Percentiles rank a stretch among this genome's conserved stretches.
phyloP scores from a whole-genome alignment of 2,888 invertebrate species.

The Neuroscelio doddi region DNA sequence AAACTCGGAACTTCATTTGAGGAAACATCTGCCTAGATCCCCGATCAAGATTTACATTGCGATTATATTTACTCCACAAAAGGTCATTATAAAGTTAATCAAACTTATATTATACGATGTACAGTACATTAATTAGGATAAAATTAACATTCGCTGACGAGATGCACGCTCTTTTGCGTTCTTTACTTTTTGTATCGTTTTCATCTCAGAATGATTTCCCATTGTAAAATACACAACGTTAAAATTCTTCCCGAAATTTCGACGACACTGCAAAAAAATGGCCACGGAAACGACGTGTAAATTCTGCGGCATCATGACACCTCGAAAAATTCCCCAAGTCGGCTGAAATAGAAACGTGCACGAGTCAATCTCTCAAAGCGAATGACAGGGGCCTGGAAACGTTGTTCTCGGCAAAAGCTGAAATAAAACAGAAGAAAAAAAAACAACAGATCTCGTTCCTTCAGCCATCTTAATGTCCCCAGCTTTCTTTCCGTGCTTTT shows the following conservation, averaged over 20 bases:
- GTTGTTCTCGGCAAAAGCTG: too few species aligned
- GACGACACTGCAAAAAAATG: too few species aligned
- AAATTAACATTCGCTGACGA: slow-evolving; percentile 9
- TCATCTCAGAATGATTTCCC: too few species aligned
- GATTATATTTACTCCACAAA: slow-evolving; percentile 46
- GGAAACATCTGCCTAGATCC: slow-evolving; percentile 98
- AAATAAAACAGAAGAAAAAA: background rate
- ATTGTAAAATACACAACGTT: too few species aligned
- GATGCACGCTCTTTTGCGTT: too few species aligned
- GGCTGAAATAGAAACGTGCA: too few species aligned
- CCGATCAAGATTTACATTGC: slow-evolving; percentile 63
- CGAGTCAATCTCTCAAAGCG: slow-evolving; percentile 56
- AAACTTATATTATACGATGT: too few species aligned
- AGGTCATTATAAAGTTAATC: slow-evolving; percentile 20
- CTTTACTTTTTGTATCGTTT: too few species aligned
- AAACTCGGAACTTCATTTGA: slow-evolving; percentile 99
- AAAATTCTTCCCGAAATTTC: too few species aligned
- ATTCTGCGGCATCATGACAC: slow-evolving; percentile 14
- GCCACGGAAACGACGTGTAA: background rate
- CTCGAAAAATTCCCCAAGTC: too few species aligned
- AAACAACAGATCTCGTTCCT: slow-evolving; percentile 42
- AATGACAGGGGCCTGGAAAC: slow-evolving; percentile 44
- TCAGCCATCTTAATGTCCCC: slow-evolving; percentile 29
- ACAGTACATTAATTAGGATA: background rate
- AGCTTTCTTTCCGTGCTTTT: slow-evolving; percentile 14